These are phyloP conservation scores for Mallotus villosus DNA, from an alignment of 2,797 vertebrate species.

Conservation along the genomic window DNA sequence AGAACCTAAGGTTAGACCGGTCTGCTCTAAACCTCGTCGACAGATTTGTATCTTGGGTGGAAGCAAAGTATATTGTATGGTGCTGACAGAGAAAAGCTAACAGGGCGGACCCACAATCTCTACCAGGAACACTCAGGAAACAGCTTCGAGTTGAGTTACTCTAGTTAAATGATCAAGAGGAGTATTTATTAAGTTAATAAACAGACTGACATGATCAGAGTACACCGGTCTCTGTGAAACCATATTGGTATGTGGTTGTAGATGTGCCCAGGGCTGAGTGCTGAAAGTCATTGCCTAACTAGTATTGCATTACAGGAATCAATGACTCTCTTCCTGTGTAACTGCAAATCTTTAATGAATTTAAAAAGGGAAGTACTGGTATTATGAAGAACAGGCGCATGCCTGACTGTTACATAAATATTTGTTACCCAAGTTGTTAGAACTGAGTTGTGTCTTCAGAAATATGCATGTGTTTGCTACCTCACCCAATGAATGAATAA, in stretches of 20 bases:
- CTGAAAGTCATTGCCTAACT: slow-evolving; percentile 18
- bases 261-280: too few relatives aligned
- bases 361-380: not conserved
- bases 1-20: not conserved
- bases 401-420: not conserved
- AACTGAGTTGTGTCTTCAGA: not conserved
- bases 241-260: too few relatives aligned
- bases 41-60: not conserved
- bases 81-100: too few relatives aligned
- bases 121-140: too few relatives aligned
- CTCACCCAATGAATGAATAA: not conserved
- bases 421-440: not conserved
- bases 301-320: not conserved
- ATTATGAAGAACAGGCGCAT: not conserved
- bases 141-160: too few relatives aligned
- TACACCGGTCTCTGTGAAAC: too few relatives aligned
- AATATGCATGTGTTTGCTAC: not conserved
- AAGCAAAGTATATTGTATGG: too few relatives aligned
- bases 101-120: too few relatives aligned
- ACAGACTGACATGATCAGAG: too few relatives aligned
- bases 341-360: not conserved
- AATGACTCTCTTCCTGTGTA: not conserved
- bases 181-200: too few relatives aligned
- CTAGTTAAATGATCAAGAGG: too few relatives aligned
- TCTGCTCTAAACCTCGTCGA: not conserved